A percentile compares a stretch with the other conserved stretches of the same genome.
Evolutionary conservation across 2,113 vertebrate species (phyloP).

Genomic region (Terrapene triunguis): DNA sequence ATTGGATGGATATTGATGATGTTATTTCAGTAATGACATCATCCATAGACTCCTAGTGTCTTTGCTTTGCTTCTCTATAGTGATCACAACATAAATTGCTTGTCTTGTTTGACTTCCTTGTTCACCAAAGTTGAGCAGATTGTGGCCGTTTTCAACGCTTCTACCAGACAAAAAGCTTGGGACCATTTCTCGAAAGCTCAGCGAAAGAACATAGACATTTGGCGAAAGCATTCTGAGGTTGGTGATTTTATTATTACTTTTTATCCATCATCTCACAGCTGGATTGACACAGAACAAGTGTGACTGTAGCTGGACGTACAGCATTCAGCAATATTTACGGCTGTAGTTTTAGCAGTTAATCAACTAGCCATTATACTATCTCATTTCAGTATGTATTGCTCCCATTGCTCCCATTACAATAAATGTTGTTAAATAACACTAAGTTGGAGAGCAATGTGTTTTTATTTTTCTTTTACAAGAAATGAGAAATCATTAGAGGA

Average conservation of each 20-base stretch:
- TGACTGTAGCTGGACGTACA: slow-evolving; percentile 70
- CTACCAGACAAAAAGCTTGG: slow-evolving; percentile 99
- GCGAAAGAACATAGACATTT: slow-evolving; percentile 99
- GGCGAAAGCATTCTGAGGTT: slow-evolving; percentile 99
- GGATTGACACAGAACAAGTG: slow-evolving; percentile 77
- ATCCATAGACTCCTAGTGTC: slow-evolving; percentile 88
- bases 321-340: slow-evolving; percentile 52
- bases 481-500: slow-evolving; percentile 32
- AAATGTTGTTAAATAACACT: slow-evolving; percentile 47
- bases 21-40: slow-evolving; percentile 81
- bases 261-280: slow-evolving; percentile 84
- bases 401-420: slow-evolving; percentile 62
- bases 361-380: slow-evolving; percentile 1
- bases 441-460: slow-evolving; percentile 49
- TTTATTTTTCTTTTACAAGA: slow-evolving; percentile 60
- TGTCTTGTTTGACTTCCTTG: slow-evolving; percentile 99
- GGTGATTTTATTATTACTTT: slow-evolving; percentile 88
- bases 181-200: slow-evolving; percentile 99
- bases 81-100: slow-evolving; percentile 96
- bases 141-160: slow-evolving; percentile 97
- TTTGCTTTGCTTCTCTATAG: slow-evolving; percentile 89
- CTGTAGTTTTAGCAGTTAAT: slow-evolving; percentile 61
- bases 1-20: slow-evolving; percentile 86
- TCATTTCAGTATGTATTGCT: slow-evolving; percentile 36
- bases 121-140: slow-evolving; percentile 99